Evolutionary conservation across 2,888 invertebrate genomes (phyloP).

Genomic region (Noctua janthina): DNA sequence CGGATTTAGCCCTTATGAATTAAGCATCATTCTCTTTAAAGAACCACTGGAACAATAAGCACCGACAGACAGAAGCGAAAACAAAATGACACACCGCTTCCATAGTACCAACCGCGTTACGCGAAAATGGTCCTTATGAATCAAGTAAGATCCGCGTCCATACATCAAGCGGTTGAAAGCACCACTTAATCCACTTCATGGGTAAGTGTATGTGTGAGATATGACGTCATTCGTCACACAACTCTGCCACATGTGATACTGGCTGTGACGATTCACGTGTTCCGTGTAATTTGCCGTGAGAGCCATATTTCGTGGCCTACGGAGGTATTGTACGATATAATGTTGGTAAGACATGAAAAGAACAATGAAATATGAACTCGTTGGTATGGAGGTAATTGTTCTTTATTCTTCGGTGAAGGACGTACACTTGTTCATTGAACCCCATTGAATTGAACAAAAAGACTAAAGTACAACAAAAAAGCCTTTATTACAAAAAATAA

Average conservation of each 20-base stretch:
- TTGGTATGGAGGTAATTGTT: slow-evolving; percentile 32
- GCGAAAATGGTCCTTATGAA: slow-evolving; percentile 76
- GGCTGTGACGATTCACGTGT: slow-evolving; percentile 70
- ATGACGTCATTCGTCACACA: slow-evolving; percentile 84
- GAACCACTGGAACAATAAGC: slow-evolving; percentile 49
- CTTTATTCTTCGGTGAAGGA: neutral
- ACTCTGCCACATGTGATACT: slow-evolving; percentile 71
- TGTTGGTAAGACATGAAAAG: slow-evolving; percentile 30
- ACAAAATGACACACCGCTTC: slow-evolving; percentile 45
- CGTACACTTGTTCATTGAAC: neutral
- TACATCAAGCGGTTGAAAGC: slow-evolving; percentile 80
- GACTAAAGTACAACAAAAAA: neutral
- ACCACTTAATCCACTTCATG: slow-evolving; percentile 83
- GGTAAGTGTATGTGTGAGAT: slow-evolving; percentile 82
- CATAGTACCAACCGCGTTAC: slow-evolving; percentile 54
- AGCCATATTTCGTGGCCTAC: slow-evolving; percentile 62
- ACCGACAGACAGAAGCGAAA: slow-evolving; percentile 33
- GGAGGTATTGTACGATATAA: slow-evolving; percentile 41
- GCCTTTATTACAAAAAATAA: neutral
- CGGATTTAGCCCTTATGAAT: slow-evolving; percentile 55
- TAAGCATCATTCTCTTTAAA: slow-evolving; percentile 47
- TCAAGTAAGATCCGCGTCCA: slow-evolving; percentile 78
- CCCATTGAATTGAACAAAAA: neutral
- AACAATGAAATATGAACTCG: slow-evolving; percentile 25
- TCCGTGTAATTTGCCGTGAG: slow-evolving; percentile 70